phyloP scores from a whole-genome alignment of 1,140 invertebrate species.

The Ladona fulva region DNA sequence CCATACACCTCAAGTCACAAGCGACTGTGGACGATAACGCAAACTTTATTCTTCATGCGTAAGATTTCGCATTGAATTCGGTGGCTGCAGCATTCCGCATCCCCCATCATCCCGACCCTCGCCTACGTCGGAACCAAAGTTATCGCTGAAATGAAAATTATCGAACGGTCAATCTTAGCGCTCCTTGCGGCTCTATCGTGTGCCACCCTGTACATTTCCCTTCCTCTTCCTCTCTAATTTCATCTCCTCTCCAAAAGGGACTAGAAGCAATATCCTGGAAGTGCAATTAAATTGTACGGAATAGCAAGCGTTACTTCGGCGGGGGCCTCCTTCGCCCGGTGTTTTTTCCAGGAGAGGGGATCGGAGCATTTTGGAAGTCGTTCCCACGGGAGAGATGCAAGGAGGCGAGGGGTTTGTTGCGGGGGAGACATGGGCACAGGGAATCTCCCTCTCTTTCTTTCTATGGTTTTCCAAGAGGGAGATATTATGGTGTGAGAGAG shows the following conservation, averaged over 20 bases:
- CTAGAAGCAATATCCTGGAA: neutral
- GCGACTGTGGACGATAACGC: too few relatives aligned
- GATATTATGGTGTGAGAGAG: neutral
- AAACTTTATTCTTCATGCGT: too few relatives aligned
- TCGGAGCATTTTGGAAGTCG: too few relatives aligned
- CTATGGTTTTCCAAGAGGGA: too few relatives aligned
- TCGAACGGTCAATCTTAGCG: neutral
- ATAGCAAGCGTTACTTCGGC: neutral
- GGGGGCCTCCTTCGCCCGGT: neutral
- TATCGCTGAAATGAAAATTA: too few relatives aligned
- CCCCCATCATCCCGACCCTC: too few relatives aligned
- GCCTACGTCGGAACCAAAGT: too few relatives aligned
- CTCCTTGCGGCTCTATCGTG: neutral
- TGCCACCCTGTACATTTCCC: neutral
- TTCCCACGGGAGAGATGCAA: neutral
- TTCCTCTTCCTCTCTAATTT: neutral
- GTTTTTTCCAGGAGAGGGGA: neutral
- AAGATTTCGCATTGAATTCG: too few relatives aligned
- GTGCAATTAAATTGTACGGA: conserved; percentile 9
- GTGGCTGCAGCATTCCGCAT: too few relatives aligned
- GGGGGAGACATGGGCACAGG: neutral
- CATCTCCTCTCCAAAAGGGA: neutral
- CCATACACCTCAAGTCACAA: too few relatives aligned
- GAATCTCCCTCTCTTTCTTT: too few relatives aligned
- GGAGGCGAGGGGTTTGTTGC: neutral